Conservation (phyloP, 1,140 invertebrate genomes). For the Heliconius congener region DNA sequence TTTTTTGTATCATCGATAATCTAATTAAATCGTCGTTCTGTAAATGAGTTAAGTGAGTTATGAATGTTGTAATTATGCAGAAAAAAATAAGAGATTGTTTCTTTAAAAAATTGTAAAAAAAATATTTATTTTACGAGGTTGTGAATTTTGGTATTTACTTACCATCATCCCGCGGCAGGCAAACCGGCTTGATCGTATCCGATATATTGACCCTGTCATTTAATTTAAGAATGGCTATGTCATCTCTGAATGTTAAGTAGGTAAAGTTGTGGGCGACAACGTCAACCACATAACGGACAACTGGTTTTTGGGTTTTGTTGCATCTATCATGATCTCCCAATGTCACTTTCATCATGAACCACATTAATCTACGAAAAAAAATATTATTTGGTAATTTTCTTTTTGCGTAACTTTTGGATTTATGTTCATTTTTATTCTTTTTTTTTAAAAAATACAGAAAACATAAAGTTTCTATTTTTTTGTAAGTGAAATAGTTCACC, state of each 20-base stretch:
- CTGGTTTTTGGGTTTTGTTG: slow-evolving; percentile 84
- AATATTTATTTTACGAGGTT: not conserved
- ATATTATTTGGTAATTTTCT: too few relatives aligned
- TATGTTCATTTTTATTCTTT: too few relatives aligned
- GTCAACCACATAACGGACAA: slow-evolving; percentile 87
- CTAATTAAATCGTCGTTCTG: too few relatives aligned
- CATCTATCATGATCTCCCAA: slow-evolving; percentile 92
- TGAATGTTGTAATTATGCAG: too few relatives aligned
- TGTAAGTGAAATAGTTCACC: too few relatives aligned
- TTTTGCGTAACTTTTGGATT: too few relatives aligned
- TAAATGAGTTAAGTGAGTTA: too few relatives aligned
- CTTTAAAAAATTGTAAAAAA: too few relatives aligned
- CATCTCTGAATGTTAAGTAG: slow-evolving; percentile 90
- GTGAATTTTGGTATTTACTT: slow-evolving; percentile 44
- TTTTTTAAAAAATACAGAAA: too few relatives aligned
- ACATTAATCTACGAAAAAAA: slow-evolving; percentile 86
- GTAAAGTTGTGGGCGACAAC: slow-evolving; percentile 89
- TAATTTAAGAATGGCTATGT: slow-evolving; percentile 90
- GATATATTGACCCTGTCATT: slow-evolving; percentile 88
- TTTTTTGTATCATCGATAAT: too few relatives aligned
- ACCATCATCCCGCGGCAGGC: slow-evolving; percentile 86
- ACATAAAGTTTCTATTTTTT: too few relatives aligned
- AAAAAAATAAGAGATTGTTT: too few relatives aligned
- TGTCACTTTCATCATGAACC: slow-evolving; percentile 94
- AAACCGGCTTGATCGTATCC: slow-evolving; percentile 89